A percentile compares a stretch with the other conserved stretches of the same genome.
Conservation (phyloP, 2,797 vertebrate species). For the Carduelis carduelis region DNA sequence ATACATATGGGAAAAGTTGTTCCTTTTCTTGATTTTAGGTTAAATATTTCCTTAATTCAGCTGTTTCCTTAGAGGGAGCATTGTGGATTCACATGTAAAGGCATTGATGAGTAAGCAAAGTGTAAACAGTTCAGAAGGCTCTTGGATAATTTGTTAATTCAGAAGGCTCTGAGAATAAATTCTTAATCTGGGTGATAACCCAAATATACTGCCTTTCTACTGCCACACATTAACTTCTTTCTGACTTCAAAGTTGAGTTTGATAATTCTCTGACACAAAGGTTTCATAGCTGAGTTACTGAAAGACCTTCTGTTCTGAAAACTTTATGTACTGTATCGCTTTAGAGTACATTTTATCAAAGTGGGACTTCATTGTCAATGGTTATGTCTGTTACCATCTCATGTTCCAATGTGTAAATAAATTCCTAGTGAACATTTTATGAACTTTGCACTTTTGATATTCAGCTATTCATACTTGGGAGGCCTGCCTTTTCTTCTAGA, state of each 20-base stretch:
- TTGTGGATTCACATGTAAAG: background rate
- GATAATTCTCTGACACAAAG: background rate
- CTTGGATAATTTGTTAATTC: background rate
- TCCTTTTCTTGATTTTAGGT: background rate
- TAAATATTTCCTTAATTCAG: background rate
- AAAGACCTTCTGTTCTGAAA: background rate
- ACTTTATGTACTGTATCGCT: background rate
- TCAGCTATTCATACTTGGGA: background rate
- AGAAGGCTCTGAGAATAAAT: background rate
- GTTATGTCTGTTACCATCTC: background rate
- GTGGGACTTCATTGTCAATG: background rate
- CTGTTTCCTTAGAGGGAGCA: background rate
- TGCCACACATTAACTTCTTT: background rate
- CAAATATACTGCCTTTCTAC: background rate
- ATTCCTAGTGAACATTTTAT: background rate
- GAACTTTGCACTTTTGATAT: background rate
- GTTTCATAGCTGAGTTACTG: background rate
- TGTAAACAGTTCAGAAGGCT: background rate
- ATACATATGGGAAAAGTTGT: background rate
- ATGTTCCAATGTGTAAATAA: background rate
- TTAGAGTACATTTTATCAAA: background rate
- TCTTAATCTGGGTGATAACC: background rate
- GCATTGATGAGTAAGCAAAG: background rate
- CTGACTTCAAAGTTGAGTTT: background rate
- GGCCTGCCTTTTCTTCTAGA: background rate